phyloP scores from a whole-genome alignment of 2,113 vertebrate genomes.

The Pyrgilauda ruficollis region DNA sequence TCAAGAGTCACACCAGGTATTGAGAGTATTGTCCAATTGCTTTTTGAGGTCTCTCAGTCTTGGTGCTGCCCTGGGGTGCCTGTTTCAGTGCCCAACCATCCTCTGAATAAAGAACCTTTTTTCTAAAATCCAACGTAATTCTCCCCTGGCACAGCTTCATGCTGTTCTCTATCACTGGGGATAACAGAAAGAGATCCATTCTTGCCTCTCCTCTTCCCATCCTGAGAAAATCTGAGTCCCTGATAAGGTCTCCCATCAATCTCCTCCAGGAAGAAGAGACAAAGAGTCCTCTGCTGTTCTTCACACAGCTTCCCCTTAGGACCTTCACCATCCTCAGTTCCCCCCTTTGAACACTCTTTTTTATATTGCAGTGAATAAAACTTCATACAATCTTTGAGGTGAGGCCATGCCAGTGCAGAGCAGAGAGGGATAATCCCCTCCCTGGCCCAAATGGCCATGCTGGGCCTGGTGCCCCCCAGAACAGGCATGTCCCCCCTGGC shows the following conservation, averaged over 20 bases:
- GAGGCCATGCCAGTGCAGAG: too few relatives aligned
- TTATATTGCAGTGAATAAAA: background rate
- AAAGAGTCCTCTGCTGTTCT: background rate
- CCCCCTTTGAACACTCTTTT: background rate
- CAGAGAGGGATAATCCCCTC: background rate
- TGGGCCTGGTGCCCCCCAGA: background rate
- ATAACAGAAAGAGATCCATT: background rate
- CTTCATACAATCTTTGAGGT: background rate
- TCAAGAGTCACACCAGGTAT: background rate
- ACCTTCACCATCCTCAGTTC: background rate
- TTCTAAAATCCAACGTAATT: background rate
- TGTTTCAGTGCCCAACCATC: background rate
- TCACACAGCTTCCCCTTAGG: background rate
- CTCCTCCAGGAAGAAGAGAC: background rate
- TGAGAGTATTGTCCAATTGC: background rate
- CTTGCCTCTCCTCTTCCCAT: background rate
- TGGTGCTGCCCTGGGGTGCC: background rate
- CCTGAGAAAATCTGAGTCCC: background rate
- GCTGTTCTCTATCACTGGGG: background rate
- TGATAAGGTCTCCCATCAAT: rapidly evolving
- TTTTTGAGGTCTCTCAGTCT: background rate
- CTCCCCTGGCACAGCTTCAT: too few relatives aligned
- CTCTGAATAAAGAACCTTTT: background rate
- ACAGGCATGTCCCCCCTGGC: background rate
- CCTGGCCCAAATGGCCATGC: background rate